Base-by-base conservation (phyloP, 2,888 invertebrate species). In the Eristalis tenax region DNA sequence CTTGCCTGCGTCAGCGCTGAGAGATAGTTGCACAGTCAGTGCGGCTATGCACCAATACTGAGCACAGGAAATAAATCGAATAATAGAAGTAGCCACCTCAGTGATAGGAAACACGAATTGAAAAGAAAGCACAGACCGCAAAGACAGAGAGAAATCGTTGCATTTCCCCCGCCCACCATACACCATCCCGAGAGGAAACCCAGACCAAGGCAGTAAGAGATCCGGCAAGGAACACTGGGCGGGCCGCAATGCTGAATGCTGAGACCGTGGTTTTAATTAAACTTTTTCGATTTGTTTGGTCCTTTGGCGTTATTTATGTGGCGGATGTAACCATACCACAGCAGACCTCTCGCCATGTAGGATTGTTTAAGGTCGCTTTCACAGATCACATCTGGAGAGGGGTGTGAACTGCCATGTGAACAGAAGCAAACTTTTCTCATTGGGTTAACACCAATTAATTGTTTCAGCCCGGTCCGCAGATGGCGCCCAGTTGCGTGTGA, bases 121-220 rank as follows among this genome's bases (percentile, higher is more conserved):
- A 59, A 81, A 82, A 43, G 81, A 69, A 73, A 69, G 26, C 40
- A 56, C 35, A 77, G 70, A 66, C 84, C 79, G 73, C 80, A 71
- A 68, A 76, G 50, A 50, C 50, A 65, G 73, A 56, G 74, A 65
- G 73, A 56, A 78, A 86, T 86, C 82, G 77, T 77, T 81, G 76
- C 81, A 78, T 59, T 68, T 43, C 56, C 66, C 38, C 63, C 61
- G 50, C 13, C 26, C 15, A 26, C 13, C 15, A 8, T 13, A 18
- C 26, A 59, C 18, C 50, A 8, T 50, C 18, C 18, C 26, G 26
- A 77, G 50, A 63, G 69, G 77, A 86, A 50, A 50, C 74, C 82
- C 74, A 74, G 70, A 78, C 78, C 70, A 57, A 77, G 23, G 15
- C 15, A 15, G 59, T 1, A 15, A 59, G 59, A 26, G 59, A 23